Conservation (phyloP, 2,113 vertebrate genomes). For the Salvator merianae region DNA sequence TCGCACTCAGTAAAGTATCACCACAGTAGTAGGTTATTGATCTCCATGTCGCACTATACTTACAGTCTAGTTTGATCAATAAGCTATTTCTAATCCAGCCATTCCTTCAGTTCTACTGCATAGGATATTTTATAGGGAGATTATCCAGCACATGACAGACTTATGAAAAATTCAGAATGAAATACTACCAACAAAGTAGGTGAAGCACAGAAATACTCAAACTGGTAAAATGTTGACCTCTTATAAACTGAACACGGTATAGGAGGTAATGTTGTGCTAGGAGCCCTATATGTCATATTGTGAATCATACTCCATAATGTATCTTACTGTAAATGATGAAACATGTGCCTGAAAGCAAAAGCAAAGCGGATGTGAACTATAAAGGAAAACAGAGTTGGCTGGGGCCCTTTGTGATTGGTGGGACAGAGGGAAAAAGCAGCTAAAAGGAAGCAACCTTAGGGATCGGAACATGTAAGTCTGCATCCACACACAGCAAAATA, state of each 20-base stretch:
- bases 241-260: conserved; percentile 20
- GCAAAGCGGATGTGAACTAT: neutral
- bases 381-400: too few relatives aligned
- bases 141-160: conserved; percentile 7
- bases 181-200: conserved; percentile 2
- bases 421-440: too few relatives aligned
- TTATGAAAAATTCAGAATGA: conserved; percentile 19
- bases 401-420: too few relatives aligned
- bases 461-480: too few relatives aligned
- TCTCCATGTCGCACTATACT: conserved; percentile 39
- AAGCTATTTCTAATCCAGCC: conserved; percentile 43
- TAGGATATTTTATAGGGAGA: conserved; percentile 44
- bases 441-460: too few relatives aligned
- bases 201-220: conserved; percentile 40
- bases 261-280: neutral
- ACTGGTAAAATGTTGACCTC: conserved; percentile 19
- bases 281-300: neutral
- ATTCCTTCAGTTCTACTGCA: conserved; percentile 27
- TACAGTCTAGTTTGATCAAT: conserved; percentile 57
- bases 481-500: too few relatives aligned
- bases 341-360: neutral
- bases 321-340: neutral
- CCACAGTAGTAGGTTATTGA: conserved; percentile 34
- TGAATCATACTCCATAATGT: neutral
- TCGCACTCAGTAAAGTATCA: neutral